Evolutionary conservation across 1,140 invertebrate species (phyloP), one percentile per base, ranked within the genome.

Genomic region (Papilio aristodemus): DNA sequence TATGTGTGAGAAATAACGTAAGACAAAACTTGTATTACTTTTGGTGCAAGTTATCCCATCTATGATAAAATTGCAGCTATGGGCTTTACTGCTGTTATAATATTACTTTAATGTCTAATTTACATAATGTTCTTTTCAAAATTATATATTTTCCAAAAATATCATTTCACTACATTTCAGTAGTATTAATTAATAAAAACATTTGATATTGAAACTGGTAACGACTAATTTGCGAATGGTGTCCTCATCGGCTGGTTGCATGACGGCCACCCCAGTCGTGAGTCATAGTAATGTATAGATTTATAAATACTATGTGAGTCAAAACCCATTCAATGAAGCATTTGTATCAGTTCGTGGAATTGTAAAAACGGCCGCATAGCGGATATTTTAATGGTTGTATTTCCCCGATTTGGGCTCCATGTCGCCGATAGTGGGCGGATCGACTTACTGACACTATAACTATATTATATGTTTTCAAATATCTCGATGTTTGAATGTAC

Each of bases 261-360:
- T 50, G 17, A 50, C 4, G 19, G 46, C 19, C 0, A 11, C 38
- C n/a, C 46, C 36, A 19, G 14, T 14, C 58, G 36, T 60, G 58
- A 60, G 7, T 60, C 58, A 60, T 37, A 37, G 57, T 14, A 59
- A 59, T 27, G 27, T 36, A 59, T 59, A 59, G 57, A 7, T 59
- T 60, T 19, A 38, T 60, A 38, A 38, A 60, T 60, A 60, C 58
- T 36, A 60, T 37, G 58, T 38, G 58, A 60, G n/a, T 60, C 58
- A 60, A 60, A 37, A 37, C 36, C 14, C 32, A 60, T 36, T 60
- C 58, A 60, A 60, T 60, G 58, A 36, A 38, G 36, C 59, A 36
- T 62, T 62, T 38, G 36, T 62, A 22, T 62, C 59, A 17, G 36
- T 62, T 62, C 59, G n/a, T 13, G 36, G 59, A 62, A 62, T 62